Percentiles rank a stretch among this genome's conserved stretches.
These are phyloP conservation scores for Heteropelma amictum DNA, from an alignment of 2,888 invertebrate genomes.

Conservation along the genomic window DNA sequence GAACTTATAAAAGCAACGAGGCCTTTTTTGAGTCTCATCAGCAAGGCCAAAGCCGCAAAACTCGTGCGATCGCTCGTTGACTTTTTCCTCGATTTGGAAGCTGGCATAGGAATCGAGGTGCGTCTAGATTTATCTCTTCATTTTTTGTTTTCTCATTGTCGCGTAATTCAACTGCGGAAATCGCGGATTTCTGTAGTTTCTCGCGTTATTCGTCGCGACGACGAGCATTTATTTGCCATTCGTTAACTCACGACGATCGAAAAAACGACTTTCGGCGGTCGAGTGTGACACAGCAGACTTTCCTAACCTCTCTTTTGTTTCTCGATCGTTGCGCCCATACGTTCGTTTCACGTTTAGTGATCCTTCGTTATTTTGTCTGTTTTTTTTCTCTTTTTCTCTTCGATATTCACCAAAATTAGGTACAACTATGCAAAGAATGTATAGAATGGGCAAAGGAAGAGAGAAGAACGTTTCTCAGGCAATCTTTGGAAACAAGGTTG, in stretches of 20 bases:
- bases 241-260: neutral
- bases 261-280: neutral
- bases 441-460: constrained; percentile 99
- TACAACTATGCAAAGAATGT: constrained; percentile 96
- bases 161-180: too few species aligned
- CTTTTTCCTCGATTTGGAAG: constrained; percentile 97
- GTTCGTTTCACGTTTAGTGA: neutral
- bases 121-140: neutral
- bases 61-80: constrained; percentile 97
- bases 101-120: constrained; percentile 95
- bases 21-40: constrained; percentile 95
- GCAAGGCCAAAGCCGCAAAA: constrained; percentile 99
- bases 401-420: constrained; percentile 76
- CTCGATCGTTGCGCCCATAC: neutral
- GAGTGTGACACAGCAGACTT: constrained; percentile 48
- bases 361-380: neutral
- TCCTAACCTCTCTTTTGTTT: constrained; percentile 40
- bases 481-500: constrained; percentile 95
- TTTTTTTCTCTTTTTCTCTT: neutral
- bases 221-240: too few species aligned
- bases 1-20: constrained; percentile 96
- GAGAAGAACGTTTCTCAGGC: constrained; percentile 96
- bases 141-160: neutral
- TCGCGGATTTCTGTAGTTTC: too few species aligned
- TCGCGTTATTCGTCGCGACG: too few species aligned